These are phyloP conservation scores for Dendrolimus kikuchii DNA, from an alignment of 1,140 invertebrate genomes.

Conservation along the genomic window DNA sequence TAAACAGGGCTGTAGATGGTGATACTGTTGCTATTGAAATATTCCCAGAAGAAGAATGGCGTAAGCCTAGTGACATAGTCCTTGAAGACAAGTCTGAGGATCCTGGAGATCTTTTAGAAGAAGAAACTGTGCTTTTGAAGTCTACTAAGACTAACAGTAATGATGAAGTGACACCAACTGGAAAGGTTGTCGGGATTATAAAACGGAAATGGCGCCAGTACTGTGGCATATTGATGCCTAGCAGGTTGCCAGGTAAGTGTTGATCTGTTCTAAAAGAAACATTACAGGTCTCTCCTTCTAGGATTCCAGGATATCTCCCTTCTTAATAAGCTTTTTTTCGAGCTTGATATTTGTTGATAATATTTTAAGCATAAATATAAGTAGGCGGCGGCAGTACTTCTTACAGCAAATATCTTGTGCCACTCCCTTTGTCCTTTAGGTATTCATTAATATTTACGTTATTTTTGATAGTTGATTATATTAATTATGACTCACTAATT, in stretches of 20 bases:
- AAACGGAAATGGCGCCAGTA: slow-evolving; percentile 97
- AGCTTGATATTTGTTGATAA: no score
- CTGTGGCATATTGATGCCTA: slow-evolving; percentile 94
- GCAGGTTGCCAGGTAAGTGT: slow-evolving; percentile 80
- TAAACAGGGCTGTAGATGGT: slow-evolving; percentile 97
- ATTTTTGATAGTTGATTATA: no score
- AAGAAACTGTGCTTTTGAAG: slow-evolving; percentile 72
- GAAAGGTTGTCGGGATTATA: slow-evolving; percentile 94
- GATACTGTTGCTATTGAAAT: slow-evolving; percentile 95
- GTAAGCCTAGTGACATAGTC: slow-evolving; percentile 87
- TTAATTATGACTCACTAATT: no score
- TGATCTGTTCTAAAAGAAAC: slow-evolving; percentile 8
- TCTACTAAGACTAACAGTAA: slow-evolving; percentile 30
- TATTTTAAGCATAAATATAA: no score
- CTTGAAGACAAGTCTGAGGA: slow-evolving; percentile 86
- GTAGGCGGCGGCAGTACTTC: no score
- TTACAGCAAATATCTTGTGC: no score
- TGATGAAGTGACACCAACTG: slow-evolving; percentile 80
- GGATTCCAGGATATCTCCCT: no score
- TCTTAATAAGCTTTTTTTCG: no score
- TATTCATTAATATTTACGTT: no score
- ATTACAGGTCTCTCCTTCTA: no score
- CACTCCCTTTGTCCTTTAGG: no score
- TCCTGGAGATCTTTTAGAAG: slow-evolving; percentile 77
- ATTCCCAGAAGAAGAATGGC: slow-evolving; percentile 93